Conservation (phyloP, 2,797 vertebrate genomes). For the Gadopsis marmoratus region DNA sequence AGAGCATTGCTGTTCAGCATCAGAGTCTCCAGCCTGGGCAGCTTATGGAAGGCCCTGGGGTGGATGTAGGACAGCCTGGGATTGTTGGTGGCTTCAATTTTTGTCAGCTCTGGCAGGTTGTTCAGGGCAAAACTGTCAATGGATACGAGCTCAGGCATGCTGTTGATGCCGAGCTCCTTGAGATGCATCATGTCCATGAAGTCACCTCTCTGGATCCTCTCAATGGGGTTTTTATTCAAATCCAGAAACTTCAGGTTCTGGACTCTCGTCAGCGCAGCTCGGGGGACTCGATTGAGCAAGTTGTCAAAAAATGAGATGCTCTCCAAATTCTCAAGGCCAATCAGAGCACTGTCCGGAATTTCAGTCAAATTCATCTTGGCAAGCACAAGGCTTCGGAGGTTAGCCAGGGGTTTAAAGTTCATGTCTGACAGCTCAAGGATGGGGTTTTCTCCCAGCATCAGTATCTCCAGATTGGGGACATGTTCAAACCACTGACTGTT, state of each 20-base stretch:
- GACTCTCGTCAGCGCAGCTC: conserved; percentile 87
- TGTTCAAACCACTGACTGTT: conserved; percentile 92
- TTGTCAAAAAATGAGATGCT: conserved; percentile 97
- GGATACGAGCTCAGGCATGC: conserved; percentile 94
- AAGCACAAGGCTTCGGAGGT: conserved; percentile 93
- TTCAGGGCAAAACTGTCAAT: conserved; percentile 93
- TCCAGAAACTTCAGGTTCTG: conserved; percentile 94
- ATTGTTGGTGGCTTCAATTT: conserved; percentile 96
- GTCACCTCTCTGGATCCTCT: conserved; percentile 91
- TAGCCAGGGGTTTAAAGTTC: conserved; percentile 92
- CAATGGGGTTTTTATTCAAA: conserved; percentile 95
- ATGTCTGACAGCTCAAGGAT: conserved; percentile 88
- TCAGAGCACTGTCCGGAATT: conserved; percentile 89
- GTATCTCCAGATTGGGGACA: conserved; percentile 91
- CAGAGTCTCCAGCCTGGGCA: conserved; percentile 92
- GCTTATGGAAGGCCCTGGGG: conserved; percentile 91
- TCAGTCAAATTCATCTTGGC: conserved; percentile 93
- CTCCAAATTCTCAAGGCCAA: conserved; percentile 92
- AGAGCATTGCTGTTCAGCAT: conserved; percentile 95
- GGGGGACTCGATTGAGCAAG: conserved; percentile 82
- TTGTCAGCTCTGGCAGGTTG: conserved; percentile 94
- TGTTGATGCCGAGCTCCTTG: conserved; percentile 95
- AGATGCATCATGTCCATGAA: conserved; percentile 94
- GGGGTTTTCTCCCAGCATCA: conserved; percentile 96
- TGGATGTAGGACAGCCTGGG: conserved; percentile 94